Evolutionary conservation across 2,888 invertebrate genomes (phyloP).

Genomic region (Scaptomyza polygonia): DNA sequence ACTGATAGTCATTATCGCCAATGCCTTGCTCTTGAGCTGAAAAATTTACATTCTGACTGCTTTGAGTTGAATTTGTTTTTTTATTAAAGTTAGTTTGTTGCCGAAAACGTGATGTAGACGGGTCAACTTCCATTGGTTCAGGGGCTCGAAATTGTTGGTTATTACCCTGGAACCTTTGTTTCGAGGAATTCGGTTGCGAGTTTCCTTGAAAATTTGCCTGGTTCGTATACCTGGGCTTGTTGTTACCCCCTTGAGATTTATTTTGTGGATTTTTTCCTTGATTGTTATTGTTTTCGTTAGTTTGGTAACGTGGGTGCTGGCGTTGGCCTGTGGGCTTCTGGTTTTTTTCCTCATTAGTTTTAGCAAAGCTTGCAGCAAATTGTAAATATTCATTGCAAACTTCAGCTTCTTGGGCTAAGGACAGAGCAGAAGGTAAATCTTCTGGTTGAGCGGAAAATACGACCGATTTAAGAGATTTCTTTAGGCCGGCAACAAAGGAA

Average conservation of each 20-base stretch:
- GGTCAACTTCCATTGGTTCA: no score
- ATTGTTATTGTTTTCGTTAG: neutral
- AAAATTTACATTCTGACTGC: no score
- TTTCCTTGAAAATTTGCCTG: neutral
- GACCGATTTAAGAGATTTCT: neutral
- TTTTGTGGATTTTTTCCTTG: neutral
- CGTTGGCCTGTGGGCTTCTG: neutral
- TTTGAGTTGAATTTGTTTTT: no score
- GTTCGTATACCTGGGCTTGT: neutral
- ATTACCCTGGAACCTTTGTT: no score
- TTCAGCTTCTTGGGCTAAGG: neutral
- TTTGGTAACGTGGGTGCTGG: no score
- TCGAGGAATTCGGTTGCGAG: neutral
- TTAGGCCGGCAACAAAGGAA: neutral
- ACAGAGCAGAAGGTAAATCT: neutral
- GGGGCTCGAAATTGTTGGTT: no score
- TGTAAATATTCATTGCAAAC: neutral
- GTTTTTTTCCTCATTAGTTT: neutral
- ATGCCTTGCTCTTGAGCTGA: no score
- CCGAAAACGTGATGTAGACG: no score
- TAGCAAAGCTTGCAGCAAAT: slow-evolving; percentile 1
- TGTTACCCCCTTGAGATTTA: neutral
- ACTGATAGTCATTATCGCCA: no score
- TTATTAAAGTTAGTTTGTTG: no score
- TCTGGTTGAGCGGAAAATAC: neutral